phyloP scores from a whole-genome alignment of 2,888 invertebrate species.

The Hanleya hanleyi region DNA sequence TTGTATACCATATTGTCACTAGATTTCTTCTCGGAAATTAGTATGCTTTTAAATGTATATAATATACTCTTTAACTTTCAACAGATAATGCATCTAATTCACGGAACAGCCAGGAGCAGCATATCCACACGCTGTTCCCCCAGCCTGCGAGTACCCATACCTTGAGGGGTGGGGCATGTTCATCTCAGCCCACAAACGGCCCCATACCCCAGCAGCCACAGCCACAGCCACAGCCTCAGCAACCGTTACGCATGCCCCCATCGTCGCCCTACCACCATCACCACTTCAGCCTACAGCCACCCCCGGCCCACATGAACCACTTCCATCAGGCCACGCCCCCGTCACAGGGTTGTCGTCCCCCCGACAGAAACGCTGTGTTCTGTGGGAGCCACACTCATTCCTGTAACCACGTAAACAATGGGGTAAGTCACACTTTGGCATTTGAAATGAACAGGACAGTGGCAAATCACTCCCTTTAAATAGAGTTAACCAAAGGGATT shows the following conservation, averaged over 20 bases:
- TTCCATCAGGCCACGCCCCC: conserved; percentile 32
- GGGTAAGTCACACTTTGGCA: background rate
- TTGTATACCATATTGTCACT: too few relatives aligned
- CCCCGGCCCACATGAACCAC: conserved; percentile 41
- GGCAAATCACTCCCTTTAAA: too few relatives aligned
- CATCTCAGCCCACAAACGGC: background rate
- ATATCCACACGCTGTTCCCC: conserved; percentile 1
- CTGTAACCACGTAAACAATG: background rate
- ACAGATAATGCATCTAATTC: background rate
- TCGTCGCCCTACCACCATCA: conserved; percentile 14
- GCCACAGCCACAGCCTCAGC: conserved; percentile 73
- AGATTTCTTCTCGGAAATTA: too few relatives aligned
- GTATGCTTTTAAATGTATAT: too few relatives aligned
- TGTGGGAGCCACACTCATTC: background rate
- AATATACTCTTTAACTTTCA: background rate
- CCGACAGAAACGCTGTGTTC: background rate
- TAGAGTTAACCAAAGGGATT: too few relatives aligned
- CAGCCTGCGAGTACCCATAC: conserved; percentile 11
- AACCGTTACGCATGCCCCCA: conserved; percentile 34
- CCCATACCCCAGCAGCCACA: background rate
- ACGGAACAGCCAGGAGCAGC: background rate
- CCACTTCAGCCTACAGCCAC: conserved; percentile 50
- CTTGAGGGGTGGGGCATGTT: background rate
- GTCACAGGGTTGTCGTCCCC: background rate
- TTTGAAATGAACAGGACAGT: too few relatives aligned